Conservation (phyloP, 2,888 invertebrate species). For the Pilophorus perplexus region DNA sequence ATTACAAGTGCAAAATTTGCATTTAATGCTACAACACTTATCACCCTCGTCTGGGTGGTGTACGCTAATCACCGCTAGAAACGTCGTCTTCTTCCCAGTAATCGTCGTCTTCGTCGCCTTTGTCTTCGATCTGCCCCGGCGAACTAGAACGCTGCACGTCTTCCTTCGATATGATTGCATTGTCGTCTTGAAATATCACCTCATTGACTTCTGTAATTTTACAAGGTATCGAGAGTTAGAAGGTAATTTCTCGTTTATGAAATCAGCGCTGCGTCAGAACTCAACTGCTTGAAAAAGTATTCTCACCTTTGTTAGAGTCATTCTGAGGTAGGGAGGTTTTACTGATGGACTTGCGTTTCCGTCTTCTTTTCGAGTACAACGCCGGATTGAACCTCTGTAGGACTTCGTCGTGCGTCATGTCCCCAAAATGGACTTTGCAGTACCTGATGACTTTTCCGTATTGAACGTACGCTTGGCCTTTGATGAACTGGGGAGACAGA, state of each 20-base stretch:
- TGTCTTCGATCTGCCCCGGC: constrained; percentile 11
- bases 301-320: constrained; percentile 3
- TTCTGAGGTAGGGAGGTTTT: constrained; percentile 5
- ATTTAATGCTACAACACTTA: no score
- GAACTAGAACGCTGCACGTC: constrained; percentile 17
- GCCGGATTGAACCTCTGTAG: constrained; percentile 34
- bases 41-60: no score
- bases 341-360: constrained; percentile 14
- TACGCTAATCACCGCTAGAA: constrained; percentile 34
- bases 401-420: constrained; percentile 54
- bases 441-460: constrained; percentile 67
- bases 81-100: constrained; percentile 38
- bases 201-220: background rate
- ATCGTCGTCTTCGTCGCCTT: constrained; percentile 34
- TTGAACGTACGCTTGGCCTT: constrained; percentile 71
- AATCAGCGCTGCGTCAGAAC: background rate
- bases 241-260: background rate
- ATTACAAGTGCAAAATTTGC: no score
- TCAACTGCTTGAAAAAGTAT: background rate
- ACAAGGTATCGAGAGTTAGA: background rate
- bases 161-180: constrained; percentile 30
- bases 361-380: constrained; percentile 33
- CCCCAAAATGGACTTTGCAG: constrained; percentile 62
- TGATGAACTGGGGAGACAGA: constrained; percentile 66
- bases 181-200: constrained; percentile 34